Evolutionary conservation across 2,797 vertebrate genomes (phyloP).

Genomic region (Choloepus didactylus): DNA sequence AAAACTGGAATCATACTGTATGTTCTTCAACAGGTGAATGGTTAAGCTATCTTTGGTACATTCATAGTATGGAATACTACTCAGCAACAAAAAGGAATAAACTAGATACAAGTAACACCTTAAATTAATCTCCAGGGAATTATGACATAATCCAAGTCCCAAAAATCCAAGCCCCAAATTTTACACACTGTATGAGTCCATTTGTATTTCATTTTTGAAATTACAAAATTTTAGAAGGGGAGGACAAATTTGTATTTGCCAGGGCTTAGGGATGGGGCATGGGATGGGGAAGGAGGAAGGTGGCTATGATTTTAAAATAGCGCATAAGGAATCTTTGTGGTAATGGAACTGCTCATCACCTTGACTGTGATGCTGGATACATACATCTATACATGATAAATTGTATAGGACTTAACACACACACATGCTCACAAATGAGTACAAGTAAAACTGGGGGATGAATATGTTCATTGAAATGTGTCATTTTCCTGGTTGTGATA

Average conservation of each 20-base stretch:
- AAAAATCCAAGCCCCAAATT: not conserved
- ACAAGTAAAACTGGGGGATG: not conserved
- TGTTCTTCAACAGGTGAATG: not conserved
- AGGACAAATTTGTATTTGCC: not conserved
- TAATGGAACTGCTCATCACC: not conserved
- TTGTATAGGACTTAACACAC: not conserved
- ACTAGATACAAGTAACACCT: not conserved
- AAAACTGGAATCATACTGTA: not conserved
- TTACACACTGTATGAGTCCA: not conserved
- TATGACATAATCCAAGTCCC: not conserved
- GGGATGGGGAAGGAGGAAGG: not conserved
- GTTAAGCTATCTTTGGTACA: not conserved
- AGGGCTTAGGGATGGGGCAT: not conserved
- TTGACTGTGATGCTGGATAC: not conserved
- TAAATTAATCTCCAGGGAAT: not conserved
- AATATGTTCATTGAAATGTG: not conserved
- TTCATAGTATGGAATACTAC: not conserved
- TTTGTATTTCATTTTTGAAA: not conserved
- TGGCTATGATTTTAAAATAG: not conserved
- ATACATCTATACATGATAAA: not conserved
- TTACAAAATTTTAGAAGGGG: not conserved
- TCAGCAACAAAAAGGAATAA: not conserved
- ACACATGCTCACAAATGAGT: not conserved
- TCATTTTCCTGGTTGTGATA: not conserved
- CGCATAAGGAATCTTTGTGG: not conserved